Conservation (phyloP, 2,113 vertebrate genomes). For the Nyctibius bracteatus region DNA sequence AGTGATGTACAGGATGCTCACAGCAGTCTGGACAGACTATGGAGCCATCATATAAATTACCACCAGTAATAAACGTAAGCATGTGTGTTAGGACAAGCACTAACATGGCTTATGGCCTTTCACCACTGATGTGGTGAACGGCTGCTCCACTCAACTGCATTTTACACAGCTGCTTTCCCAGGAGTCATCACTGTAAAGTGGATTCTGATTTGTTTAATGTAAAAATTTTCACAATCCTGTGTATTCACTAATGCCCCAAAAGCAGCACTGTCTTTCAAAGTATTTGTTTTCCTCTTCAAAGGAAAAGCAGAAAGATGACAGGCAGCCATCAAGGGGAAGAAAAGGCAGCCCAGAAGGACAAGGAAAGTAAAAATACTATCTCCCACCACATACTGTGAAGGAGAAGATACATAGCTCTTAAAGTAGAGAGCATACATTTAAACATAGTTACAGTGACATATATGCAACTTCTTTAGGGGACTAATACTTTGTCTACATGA, state of each 20-base stretch:
- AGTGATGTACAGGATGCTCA: accelerated
- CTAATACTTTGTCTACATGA: neutral
- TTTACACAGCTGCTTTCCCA: neutral
- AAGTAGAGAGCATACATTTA: neutral
- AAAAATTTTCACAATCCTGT: neutral
- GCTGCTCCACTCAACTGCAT: neutral
- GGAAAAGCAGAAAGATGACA: neutral
- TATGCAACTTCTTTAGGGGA: neutral
- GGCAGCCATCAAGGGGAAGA: neutral
- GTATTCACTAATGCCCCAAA: neutral
- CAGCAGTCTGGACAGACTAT: neutral
- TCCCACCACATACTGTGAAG: neutral
- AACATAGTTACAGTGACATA: neutral
- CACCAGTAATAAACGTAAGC: neutral
- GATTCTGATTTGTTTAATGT: neutral
- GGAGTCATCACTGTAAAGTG: neutral
- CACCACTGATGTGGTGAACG: accelerated
- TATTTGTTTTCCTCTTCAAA: neutral
- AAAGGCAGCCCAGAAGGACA: neutral
- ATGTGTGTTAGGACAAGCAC: neutral
- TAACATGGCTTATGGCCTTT: accelerated
- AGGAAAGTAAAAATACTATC: neutral
- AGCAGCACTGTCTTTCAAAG: neutral
- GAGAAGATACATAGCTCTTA: neutral
- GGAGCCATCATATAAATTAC: neutral